These are phyloP conservation scores for Aporrectodea caliginosa DNA, from an alignment of 1,140 invertebrate species.

Conservation along the genomic window DNA sequence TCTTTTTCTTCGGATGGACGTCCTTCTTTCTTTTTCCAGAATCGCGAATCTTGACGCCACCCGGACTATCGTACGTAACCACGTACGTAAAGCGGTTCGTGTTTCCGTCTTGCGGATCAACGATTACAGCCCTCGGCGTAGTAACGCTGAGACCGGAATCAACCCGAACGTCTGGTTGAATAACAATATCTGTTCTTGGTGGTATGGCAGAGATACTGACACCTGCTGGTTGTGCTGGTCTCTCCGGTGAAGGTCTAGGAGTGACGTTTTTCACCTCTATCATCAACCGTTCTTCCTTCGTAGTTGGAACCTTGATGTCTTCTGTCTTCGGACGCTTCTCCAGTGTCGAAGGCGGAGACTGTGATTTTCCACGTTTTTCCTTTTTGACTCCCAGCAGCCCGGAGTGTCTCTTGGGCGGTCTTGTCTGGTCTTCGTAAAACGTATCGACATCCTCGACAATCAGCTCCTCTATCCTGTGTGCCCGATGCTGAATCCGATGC, in stretches of 20 bases:
- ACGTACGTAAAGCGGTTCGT: not conserved
- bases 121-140: too few relatives aligned
- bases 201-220: too few relatives aligned
- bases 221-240: too few relatives aligned
- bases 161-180: too few relatives aligned
- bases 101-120: too few relatives aligned
- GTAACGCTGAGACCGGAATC: too few relatives aligned
- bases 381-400: not conserved
- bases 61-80: not conserved
- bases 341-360: not conserved
- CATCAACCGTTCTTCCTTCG: too few relatives aligned
- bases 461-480: slow-evolving; percentile 6
- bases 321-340: too few relatives aligned
- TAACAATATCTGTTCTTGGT: too few relatives aligned
- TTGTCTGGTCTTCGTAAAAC: slow-evolving; percentile 14
- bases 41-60: not conserved
- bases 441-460: slow-evolving; percentile 15
- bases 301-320: too few relatives aligned
- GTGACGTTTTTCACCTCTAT: too few relatives aligned
- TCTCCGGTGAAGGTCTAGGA: too few relatives aligned
- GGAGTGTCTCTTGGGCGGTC: not conserved
- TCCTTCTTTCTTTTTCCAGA: not conserved
- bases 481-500: slow-evolving; percentile 1
- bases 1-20: not conserved
- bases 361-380: not conserved